Base-by-base conservation (phyloP, 1,140 invertebrate species). In the Dolichoris vasculosae region DNA sequence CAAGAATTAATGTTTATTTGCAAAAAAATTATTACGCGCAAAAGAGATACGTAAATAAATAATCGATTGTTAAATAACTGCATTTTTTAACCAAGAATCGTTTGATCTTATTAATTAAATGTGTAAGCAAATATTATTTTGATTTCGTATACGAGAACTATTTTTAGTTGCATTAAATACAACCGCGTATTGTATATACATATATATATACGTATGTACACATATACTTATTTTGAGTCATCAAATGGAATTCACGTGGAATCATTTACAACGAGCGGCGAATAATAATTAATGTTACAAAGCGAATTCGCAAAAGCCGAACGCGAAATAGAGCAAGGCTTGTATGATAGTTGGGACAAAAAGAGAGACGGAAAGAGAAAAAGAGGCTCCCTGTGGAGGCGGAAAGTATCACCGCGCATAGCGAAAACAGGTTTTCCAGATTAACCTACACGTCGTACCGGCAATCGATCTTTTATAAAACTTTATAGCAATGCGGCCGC, bases 381-480 rank as follows among this genome's bases (percentile, higher is more conserved):
- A 87, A 83, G 88, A 90, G 89, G 89, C 88, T 89, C 89, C 89
- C 88, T 85, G 88, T 88, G 89, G 87, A 90, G 89, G 90, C 89
- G 89, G 90, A 88, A 90, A 90, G 89, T 90, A 89, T 90, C 87
- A 84, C 87, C 88, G 82, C 38, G 87, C 76, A 86, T 84, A 85
- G 88, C 86, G 55, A 88, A 79, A 90, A 91, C 90, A 89, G 89
- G 90, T 91, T 91, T 89, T 84, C 86, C 90, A 88, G 90, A 91
- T 91, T 91, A 90, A 90, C 89, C 89, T 88, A 89, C 89, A 90
- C 88, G 84, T 86, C 59, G 40, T 78, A 73, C 63, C 64, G 75
- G 75, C 86, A 86, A 90, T 91, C 89, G 88, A 90, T 91, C 89
- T 88, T 90, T 90, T 89, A 71, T 82, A 79, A 86, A 82, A 83